Base-by-base conservation (phyloP, 2,888 invertebrate species). In the Drosophila quinaria region DNA sequence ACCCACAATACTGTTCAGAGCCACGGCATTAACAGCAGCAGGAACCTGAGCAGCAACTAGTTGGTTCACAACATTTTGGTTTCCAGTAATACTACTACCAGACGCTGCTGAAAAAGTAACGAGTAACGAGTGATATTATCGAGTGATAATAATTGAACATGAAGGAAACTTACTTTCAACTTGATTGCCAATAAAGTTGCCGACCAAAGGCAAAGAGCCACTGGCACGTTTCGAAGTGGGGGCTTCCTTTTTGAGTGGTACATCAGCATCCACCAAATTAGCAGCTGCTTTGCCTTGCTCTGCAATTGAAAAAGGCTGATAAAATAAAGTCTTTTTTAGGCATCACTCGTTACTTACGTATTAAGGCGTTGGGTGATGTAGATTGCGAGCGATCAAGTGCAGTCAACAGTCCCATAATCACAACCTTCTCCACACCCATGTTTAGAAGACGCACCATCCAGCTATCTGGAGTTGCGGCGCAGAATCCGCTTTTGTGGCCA, bases 361-460 rank as follows among this genome's bases (percentile, higher is more conserved):
- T 51, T 2, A 67, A 35, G n/a, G 67, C 1, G 4, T 62, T 59
- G 15, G 55, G 22, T 0, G 51, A 9, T 1, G 22, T 1, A 6
- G 70, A 59, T 29, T 46, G 19, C 11, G 77, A 47, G 4, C 69
- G 68, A 61, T 84, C 74, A 0, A 86, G 71, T 1, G 84, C 84
- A 0, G 81, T 87, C 69, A 84, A 55, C 2, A 89, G 49, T 3
- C 84, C 73, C 67, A 84, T 55, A 0, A 83, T 74, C 1, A 87
- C 83, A 5, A 73, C 69, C 61, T 74, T 72, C 5, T 66, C 60
- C 11, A 85, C 78, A 5, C 81, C 85, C 87, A 89, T 81, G 1
- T 75, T 49, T 2, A 89, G 55, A 0, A 89, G 72, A 13, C 85
- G 87, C 0, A 84, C 84, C 1, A 84, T 68, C 84, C 89, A 85